phyloP scores from a whole-genome alignment of 2,113 vertebrate genomes.

The Oreotrochilus melanogaster region DNA sequence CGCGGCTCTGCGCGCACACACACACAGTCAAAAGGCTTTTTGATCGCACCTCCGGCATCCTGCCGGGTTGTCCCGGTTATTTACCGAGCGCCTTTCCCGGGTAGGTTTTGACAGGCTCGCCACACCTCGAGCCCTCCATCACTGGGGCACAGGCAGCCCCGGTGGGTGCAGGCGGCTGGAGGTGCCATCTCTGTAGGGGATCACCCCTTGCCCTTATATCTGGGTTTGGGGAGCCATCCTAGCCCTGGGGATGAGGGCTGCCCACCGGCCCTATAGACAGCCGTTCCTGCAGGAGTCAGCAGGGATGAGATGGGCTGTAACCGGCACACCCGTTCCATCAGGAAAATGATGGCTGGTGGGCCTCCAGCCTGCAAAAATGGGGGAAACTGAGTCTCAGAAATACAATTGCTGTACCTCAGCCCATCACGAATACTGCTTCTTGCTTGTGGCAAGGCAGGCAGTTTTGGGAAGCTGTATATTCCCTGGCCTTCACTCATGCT shows the following conservation, averaged over 20 bases:
- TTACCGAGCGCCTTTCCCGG: not conserved
- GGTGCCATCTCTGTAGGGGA: not conserved
- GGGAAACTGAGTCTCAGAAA: not conserved
- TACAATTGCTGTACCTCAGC: not conserved
- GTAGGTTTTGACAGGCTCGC: not conserved
- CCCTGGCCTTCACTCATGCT: not conserved
- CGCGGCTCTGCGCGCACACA: not conserved
- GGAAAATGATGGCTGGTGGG: not conserved
- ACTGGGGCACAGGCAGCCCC: not conserved
- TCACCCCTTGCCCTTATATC: fast-evolving
- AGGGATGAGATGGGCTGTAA: not conserved
- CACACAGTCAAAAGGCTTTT: not conserved
- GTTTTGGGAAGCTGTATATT: not conserved
- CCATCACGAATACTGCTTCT: not conserved
- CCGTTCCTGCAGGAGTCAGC: fast-evolving
- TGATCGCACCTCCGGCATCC: not conserved
- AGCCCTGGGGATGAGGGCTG: no score
- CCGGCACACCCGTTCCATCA: not conserved
- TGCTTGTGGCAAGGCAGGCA: not conserved
- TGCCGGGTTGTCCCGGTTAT: not conserved
- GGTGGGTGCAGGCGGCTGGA: not conserved
- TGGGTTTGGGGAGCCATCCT: not conserved
- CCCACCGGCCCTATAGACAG: not conserved
- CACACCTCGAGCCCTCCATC: not conserved
- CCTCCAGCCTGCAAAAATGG: not conserved